Base-by-base conservation (phyloP, 1,140 invertebrate species). In the Homarus americanus region DNA sequence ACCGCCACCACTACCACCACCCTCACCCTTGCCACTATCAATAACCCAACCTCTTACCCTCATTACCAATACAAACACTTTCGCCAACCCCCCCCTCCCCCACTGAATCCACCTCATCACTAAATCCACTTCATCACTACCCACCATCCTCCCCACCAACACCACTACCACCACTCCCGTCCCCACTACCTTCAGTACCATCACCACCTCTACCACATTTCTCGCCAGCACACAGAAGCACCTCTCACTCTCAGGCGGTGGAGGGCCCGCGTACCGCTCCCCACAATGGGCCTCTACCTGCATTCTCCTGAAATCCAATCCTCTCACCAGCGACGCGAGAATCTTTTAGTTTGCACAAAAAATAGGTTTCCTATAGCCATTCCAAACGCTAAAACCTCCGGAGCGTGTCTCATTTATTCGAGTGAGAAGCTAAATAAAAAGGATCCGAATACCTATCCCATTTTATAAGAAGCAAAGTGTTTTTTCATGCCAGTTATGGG, bases 281-380 rank as follows among this genome's bases (percentile, higher is more conserved):
- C 49, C 28, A 63, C 44, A 82, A 63, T 82, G 49, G 79, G 28
- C 20, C 49, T 82, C 49, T 63, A 63, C 32, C 28, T 63, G 63
- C 79, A 58, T 82, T 82, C 79, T 36, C 32, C 41, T 36, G 49
- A 63, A 82, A 82, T 58, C 79, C 79, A 82, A 82, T 82, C 49
- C 79, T 82, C 79, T 38, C 32, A 2, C 79, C 79, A 63, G 17
- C 49, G 2, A 36, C 28, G 32, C 12, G 20, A 79, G 20, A 82
- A 32, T 32, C 49, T 34, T 58, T 82, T 82, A 63, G 49, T 82
- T 63, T 63, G 36, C 79, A 82, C 44, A 82, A 63, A 82, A 82
- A 82, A 82, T 63, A 20, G 49, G 28, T 82, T 82, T 82, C 79
- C 79, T 82, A 82, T 82, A 82, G 28, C 79, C 34, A 82, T 82